phyloP scores from a whole-genome alignment of 2,888 invertebrate genomes.

The Tachina grossa region DNA sequence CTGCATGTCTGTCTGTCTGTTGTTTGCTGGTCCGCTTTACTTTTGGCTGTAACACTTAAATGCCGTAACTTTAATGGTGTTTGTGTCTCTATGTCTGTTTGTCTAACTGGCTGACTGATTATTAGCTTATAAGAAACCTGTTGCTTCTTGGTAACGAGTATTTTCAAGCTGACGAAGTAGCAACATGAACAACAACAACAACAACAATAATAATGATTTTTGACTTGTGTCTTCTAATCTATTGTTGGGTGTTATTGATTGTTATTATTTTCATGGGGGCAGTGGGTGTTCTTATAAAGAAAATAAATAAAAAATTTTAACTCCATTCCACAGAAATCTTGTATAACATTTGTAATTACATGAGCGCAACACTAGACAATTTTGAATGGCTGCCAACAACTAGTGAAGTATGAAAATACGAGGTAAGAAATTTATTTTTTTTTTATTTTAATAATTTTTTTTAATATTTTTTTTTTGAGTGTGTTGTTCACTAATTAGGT shows the following conservation, averaged over 20 bases:
- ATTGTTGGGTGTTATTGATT: slow-evolving; percentile 62
- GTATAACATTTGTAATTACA: slow-evolving; percentile 66
- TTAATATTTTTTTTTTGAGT: slow-evolving; percentile 12
- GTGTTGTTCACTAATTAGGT: slow-evolving; percentile 66
- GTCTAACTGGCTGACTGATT: slow-evolving; percentile 39
- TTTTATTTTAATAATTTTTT: not conserved
- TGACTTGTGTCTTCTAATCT: slow-evolving; percentile 42
- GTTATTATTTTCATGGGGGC: slow-evolving; percentile 62
- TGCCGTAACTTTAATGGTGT: not conserved
- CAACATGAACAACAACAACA: slow-evolving; percentile 28
- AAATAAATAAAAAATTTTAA: slow-evolving; percentile 19
- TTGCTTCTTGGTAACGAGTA: slow-evolving; percentile 61
- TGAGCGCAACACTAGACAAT: slow-evolving; percentile 29
- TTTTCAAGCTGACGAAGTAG: slow-evolving; percentile 66
- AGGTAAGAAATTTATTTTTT: not conserved
- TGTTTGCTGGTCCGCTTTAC: not conserved
- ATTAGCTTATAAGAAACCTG: slow-evolving; percentile 56
- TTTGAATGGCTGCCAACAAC: not conserved
- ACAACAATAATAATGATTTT: slow-evolving; percentile 21
- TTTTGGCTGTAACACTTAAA: not conserved
- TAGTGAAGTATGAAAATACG: not conserved
- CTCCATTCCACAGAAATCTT: slow-evolving; percentile 38
- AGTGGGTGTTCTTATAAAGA: slow-evolving; percentile 66
- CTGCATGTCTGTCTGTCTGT: not conserved
- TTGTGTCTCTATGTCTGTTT: not conserved